These are phyloP conservation scores for Labroides dimidiatus DNA, from an alignment of 2,797 vertebrate genomes.

Conservation along the genomic window DNA sequence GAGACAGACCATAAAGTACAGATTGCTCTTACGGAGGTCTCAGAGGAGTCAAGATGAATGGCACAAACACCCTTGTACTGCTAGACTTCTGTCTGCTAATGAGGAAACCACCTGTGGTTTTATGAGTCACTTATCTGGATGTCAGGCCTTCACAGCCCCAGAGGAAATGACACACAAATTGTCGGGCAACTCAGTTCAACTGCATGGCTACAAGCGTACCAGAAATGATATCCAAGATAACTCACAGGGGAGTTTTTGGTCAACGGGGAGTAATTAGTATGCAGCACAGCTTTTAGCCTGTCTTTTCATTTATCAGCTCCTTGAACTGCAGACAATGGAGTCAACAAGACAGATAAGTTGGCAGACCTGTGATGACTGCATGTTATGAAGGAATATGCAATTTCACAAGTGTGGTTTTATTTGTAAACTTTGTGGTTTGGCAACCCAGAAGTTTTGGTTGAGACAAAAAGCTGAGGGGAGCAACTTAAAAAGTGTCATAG, in stretches of 20 bases:
- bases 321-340: conserved; percentile 5
- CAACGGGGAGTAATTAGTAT: conserved; percentile 54
- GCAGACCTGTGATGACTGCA: conserved; percentile 4
- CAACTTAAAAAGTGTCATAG: neutral
- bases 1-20: conserved; percentile 5
- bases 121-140: conserved; percentile 57
- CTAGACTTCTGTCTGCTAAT: conserved; percentile 60
- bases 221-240: conserved; percentile 20
- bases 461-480: too few relatives aligned
- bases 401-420: neutral
- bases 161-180: conserved; percentile 15
- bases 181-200: conserved; percentile 12
- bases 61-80: conserved; percentile 33
- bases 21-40: conserved; percentile 14
- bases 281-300: conserved; percentile 16
- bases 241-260: conserved; percentile 9
- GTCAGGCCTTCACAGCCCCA: conserved; percentile 24
- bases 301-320: conserved; percentile 13
- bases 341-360: conserved; percentile 9
- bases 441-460: too few relatives aligned
- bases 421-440: neutral
- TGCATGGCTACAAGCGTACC: conserved; percentile 22
- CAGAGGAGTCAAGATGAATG: conserved; percentile 15
- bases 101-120: conserved; percentile 62
- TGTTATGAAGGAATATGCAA: neutral